A percentile compares a stretch with the other conserved stretches of the same genome.
Conservation (phyloP, 35 echinoderm and acorn worm genomes). For the Heliocidaris erythrogramma region DNA sequence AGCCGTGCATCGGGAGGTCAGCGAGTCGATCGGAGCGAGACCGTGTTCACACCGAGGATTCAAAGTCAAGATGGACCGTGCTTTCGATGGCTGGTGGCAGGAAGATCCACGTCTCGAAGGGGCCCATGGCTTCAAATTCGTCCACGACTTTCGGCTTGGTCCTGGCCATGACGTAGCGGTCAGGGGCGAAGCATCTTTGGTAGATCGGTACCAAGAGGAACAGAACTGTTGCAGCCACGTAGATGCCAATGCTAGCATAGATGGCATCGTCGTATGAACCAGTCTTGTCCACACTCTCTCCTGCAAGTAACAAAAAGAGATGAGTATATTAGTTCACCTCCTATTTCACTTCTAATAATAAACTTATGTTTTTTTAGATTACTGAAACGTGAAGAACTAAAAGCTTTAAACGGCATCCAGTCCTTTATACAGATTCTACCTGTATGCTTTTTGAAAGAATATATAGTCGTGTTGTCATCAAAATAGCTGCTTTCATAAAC, state of each 20-base stretch:
- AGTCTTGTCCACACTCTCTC: slow-evolving; percentile 77
- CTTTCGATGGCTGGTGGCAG: slow-evolving; percentile 6
- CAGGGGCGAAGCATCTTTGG: slow-evolving; percentile 73
- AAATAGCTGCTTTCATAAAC: no score
- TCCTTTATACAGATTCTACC: no score
- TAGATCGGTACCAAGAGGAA: slow-evolving; percentile 71
- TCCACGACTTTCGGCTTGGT: slow-evolving; percentile 45
- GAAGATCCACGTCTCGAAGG: slow-evolving; percentile 33
- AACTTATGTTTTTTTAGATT: not conserved
- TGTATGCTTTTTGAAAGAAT: no score
- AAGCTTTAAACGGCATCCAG: no score
- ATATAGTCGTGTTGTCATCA: no score
- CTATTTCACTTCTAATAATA: not conserved
- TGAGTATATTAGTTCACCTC: not conserved
- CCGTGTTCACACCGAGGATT: slow-evolving; percentile 36
- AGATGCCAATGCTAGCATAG: slow-evolving; percentile 76
- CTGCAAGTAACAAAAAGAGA: slow-evolving; percentile 36
- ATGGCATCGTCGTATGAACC: slow-evolving; percentile 83
- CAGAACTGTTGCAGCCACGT: slow-evolving; percentile 60
- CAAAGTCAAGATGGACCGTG: slow-evolving; percentile 44
- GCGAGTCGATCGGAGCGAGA: not conserved
- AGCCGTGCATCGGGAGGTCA: not conserved
- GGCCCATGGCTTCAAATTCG: slow-evolving; percentile 31
- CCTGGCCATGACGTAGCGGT: slow-evolving; percentile 77
- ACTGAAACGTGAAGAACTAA: no score